Evolutionary conservation across 1,140 invertebrate genomes (phyloP).

Genomic region (Nasonia giraulti): DNA sequence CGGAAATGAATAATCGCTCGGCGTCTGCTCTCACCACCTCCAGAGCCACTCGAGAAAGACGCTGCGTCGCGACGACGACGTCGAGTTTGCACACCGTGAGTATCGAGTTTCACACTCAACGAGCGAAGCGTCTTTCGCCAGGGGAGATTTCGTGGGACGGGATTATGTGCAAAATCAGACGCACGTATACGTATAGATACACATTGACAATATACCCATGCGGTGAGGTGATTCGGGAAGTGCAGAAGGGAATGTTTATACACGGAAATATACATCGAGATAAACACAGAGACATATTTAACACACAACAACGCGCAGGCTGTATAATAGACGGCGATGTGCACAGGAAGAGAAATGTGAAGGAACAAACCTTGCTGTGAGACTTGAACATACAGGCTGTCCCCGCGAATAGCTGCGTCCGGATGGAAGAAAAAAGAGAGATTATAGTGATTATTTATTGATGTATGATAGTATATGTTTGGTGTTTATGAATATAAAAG

Average conservation of each 20-base stretch:
- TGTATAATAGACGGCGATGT: constrained; percentile 5
- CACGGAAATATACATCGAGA: neutral
- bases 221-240: neutral
- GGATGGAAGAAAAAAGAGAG: neutral
- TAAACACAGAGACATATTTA: constrained; percentile 29
- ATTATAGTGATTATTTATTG: constrained; percentile 32
- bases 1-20: constrained; percentile 25
- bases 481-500: neutral
- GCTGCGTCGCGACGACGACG: neutral
- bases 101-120: constrained; percentile 32
- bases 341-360: constrained; percentile 45
- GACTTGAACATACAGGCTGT: constrained; percentile 74
- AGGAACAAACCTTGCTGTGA: constrained; percentile 72
- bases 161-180: neutral
- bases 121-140: neutral
- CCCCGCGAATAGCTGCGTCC: constrained; percentile 74
- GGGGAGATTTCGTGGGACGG: neutral
- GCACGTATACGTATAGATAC: neutral
- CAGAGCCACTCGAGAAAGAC: neutral
- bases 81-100: neutral
- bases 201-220: neutral
- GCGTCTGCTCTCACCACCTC: neutral
- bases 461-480: neutral
- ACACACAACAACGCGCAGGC: constrained; percentile 30
- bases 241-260: neutral